phyloP scores from a whole-genome alignment of 2,113 vertebrate species.

The Pelodiscus sinensis region DNA sequence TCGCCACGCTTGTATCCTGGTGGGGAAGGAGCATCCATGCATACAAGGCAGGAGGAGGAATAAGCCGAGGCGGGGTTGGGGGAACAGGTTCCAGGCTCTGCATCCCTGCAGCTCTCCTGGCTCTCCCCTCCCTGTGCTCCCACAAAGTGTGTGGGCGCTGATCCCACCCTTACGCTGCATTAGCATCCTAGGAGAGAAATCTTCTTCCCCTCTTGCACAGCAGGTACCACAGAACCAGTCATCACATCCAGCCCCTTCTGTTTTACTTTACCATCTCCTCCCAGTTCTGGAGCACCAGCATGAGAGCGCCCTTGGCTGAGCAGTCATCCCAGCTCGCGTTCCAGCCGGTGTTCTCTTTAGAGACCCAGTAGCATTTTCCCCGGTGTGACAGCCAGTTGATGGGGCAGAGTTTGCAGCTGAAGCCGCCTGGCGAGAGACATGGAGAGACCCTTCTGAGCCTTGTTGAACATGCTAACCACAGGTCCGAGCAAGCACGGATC shows the following conservation, averaged over 20 bases:
- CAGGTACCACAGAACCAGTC: not conserved
- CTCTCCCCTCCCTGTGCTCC: not conserved
- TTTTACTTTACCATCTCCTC: constrained; percentile 3
- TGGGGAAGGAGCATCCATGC: no score
- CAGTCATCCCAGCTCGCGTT: not conserved
- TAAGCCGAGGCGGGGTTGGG: no score
- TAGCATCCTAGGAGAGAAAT: not conserved
- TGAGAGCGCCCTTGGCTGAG: not conserved
- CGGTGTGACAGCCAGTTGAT: not conserved
- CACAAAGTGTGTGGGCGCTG: not conserved
- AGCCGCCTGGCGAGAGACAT: not conserved
- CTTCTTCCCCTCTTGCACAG: not conserved
- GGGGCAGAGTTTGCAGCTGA: constrained; percentile 20
- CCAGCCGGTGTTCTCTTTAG: not conserved
- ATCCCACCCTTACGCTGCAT: not conserved
- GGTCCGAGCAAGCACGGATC: not conserved
- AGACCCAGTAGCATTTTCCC: constrained; percentile 13
- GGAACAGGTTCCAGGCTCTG: no score
- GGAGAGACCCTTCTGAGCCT: no score
- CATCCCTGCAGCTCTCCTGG: no score
- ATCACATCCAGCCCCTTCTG: not conserved
- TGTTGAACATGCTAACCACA: no score
- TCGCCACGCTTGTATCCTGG: no score
- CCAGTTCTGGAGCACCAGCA: not conserved
- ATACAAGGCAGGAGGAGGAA: no score